Evolutionary conservation across 1,140 invertebrate genomes (phyloP), one percentile per base, ranked within the genome.

Genomic region (Contarinia nasturtii): DNA sequence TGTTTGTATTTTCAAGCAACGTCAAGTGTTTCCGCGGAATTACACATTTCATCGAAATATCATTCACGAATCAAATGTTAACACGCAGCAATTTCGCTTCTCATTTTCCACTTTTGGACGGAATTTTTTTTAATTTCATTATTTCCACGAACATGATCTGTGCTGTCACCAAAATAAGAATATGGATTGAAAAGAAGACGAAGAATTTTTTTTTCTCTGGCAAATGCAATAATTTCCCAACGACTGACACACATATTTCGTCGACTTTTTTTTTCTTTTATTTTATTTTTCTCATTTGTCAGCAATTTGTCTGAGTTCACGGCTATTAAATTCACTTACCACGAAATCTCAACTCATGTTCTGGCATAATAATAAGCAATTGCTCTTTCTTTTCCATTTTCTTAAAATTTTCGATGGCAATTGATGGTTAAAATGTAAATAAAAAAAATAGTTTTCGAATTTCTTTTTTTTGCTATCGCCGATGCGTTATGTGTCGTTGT

Each of bases 341-440:
- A 72, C 70, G 70, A 65, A 82, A 82, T 67, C 75, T 77, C 45
- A 82, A 68, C 63, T 82, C 79, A 60, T 72, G 71, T 64, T 74
- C 72, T 49, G 79, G 79, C 53, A 80, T 76, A 70, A 81, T 80
- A 58, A 70, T 69, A 61, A 82, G 71, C 56, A 80, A 69, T 61
- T 80, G 79, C 65, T 80, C 71, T 53, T 60, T 61, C 52, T 69
- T 70, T 38, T 58, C 57, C 66, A 69, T 67, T 51, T 51, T 61
- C 49, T 42, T 52, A 50, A 20, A 38, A 36, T 46, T 47, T 15
- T 46, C 36, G 21, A 33, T 19, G 34, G 20, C 10, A 46, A 38
- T 18, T 38, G 17, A 14, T 38, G 14, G 3, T 38, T 14, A 34
- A 34, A 10, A 27, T 27, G 27, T 27, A 5, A 10, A 27, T 27